Evolutionary conservation across 1,140 invertebrate genomes (phyloP), one percentile per base, ranked within the genome.

Genomic region (Bombus waltoni): DNA sequence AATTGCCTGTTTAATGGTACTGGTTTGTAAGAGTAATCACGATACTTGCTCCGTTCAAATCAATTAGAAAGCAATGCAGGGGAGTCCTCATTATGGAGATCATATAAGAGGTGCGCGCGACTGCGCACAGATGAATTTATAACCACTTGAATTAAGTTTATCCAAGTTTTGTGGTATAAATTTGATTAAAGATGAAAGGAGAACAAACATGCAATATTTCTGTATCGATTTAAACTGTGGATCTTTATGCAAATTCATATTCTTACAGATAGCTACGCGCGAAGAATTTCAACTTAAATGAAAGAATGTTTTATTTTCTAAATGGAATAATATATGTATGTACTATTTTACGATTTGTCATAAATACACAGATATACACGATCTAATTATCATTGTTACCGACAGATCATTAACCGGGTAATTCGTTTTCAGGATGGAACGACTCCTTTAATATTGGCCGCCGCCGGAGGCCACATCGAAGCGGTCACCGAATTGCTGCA

Each of bases 371-470:
- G 18, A 53, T 22, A 53, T 53, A 1, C 5, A 5, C 5, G 18
- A 53, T 53, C 47, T 53, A 53, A 53, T 25, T 22, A 57, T 66
- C 35, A 40, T 35, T 32, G 2, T 44, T 73, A 73, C 15, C 2
- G n/a, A 13, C 32, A 53, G 68, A 47, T 79, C 59, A 8, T 4
- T 87, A 70, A 87, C 25, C 40, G 22, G 57, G 53, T 62, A 42
- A 77, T 47, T 28, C 47, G 15, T 87, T 96, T 94, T 15, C 94
- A 99, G 98, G 98, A 99, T 95, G 98, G 98, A 72, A 99, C 98
- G 38, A 99, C 98, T 28, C 98, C 98, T 15, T 96, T 99, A 74
- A 98, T 99, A 92, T 96, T 99, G 89, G 97, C 98, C 38, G 97
- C 98, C 8, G 98, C 98, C 35, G 98, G 98, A 94, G 98, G 98